These are phyloP conservation scores for Probosciger aterrimus DNA, from an alignment of 2,113 vertebrate species.

Conservation along the genomic window DNA sequence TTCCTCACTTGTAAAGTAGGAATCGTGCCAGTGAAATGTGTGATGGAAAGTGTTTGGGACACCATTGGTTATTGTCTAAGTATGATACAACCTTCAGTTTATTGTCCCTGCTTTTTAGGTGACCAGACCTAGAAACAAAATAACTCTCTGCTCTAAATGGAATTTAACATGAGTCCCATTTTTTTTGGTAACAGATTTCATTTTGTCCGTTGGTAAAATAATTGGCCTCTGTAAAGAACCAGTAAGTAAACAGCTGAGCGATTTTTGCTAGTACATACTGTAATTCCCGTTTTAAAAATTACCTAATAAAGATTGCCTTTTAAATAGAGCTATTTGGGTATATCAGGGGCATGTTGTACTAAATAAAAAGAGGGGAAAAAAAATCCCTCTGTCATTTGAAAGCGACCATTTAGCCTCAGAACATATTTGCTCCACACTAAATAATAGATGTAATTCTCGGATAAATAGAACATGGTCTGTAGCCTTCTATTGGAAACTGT, in stretches of 20 bases:
- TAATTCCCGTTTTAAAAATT: slow-evolving; percentile 43
- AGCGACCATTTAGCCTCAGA: slow-evolving; percentile 35
- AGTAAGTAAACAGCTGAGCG: slow-evolving; percentile 37
- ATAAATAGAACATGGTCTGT: neutral
- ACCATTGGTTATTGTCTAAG: neutral
- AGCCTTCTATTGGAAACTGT: neutral
- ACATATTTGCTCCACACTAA: slow-evolving; percentile 32
- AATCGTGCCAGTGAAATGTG: neutral
- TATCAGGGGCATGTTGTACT: slow-evolving; percentile 14
- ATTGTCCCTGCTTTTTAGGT: neutral
- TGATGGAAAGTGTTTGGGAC: neutral
- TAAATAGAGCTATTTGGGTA: slow-evolving; percentile 21
- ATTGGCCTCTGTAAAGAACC: slow-evolving; percentile 20
- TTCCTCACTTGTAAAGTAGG: neutral
- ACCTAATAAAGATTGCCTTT: slow-evolving; percentile 26
- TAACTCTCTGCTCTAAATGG: neutral
- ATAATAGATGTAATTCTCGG: slow-evolving; percentile 41
- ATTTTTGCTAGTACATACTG: slow-evolving; percentile 10
- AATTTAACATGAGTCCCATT: neutral
- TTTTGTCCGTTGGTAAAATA: slow-evolving; percentile 14
- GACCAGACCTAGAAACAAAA: slow-evolving; percentile 1
- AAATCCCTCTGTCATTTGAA: neutral
- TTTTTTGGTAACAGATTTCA: neutral
- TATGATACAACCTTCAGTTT: neutral
- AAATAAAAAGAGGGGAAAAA: neutral